Conservation (phyloP, 2,888 invertebrate species). For the Melanargia galathea region DNA sequence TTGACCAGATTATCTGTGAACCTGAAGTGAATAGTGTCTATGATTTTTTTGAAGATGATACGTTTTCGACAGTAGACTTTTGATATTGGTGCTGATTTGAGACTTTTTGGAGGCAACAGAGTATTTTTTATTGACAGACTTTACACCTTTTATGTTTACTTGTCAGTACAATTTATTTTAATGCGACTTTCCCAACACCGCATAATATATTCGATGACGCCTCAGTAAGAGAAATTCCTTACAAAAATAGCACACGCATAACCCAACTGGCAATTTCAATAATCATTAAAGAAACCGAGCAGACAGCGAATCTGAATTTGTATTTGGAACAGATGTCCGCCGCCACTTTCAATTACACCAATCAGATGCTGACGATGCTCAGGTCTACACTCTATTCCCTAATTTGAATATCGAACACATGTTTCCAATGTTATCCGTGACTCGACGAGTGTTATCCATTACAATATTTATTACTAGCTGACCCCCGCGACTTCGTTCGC, state of each 20-base stretch:
- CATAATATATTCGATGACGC: constrained; percentile 37
- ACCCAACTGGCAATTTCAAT: constrained; percentile 72
- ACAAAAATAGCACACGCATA: constrained; percentile 68
- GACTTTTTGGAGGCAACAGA: too few species aligned
- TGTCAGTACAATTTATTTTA: constrained; percentile 28
- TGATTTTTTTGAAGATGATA: too few species aligned
- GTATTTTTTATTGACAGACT: too few species aligned
- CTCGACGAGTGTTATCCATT: constrained; percentile 20
- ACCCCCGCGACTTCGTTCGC: too few species aligned
- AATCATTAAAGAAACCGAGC: constrained; percentile 72
- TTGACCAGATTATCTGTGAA: too few species aligned
- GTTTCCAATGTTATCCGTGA: constrained; percentile 39
- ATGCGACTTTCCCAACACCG: constrained; percentile 29
- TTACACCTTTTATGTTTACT: constrained; percentile 4
- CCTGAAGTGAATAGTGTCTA: too few species aligned
- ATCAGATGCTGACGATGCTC: constrained; percentile 54
- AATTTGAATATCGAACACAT: constrained; percentile 62
- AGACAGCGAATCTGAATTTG: constrained; percentile 59
- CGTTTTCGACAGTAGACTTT: too few species aligned
- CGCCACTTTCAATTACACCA: constrained; percentile 61
- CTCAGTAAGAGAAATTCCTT: constrained; percentile 54
- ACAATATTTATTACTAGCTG: constrained; percentile 19
- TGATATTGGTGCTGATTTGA: too few species aligned
- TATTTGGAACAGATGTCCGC: constrained; percentile 62
- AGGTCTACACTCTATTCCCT: constrained; percentile 54